These are phyloP conservation scores for Schmidtea mediterranea DNA, from an alignment of 1,140 invertebrate genomes.

Conservation along the genomic window DNA sequence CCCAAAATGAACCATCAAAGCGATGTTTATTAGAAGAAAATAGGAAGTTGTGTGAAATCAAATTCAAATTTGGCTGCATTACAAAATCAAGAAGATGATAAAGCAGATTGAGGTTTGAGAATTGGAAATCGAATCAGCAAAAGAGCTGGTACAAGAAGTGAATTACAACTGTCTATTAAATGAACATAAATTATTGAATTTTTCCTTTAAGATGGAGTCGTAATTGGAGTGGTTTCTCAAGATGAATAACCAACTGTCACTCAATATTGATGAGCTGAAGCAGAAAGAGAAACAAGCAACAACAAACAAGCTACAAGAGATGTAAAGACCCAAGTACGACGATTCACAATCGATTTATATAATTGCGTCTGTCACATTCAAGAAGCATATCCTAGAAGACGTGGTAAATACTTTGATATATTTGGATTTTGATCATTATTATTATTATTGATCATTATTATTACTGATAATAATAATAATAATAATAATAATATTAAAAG, in stretches of 20 bases:
- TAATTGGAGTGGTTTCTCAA: constrained; percentile 43
- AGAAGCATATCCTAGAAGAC: constrained; percentile 38
- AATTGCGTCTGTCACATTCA: constrained; percentile 44
- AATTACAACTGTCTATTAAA: constrained; percentile 5
- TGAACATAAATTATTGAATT: constrained; percentile 1
- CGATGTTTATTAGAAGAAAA: too few species aligned
- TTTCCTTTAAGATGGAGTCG: constrained; percentile 30
- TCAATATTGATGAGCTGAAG: constrained; percentile 41
- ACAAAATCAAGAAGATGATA: constrained; percentile 56
- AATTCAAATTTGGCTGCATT: constrained; percentile 59
- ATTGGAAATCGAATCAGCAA: constrained; percentile 42
- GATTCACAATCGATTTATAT: constrained; percentile 48
- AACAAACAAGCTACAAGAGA: constrained; percentile 33
- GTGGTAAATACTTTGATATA: constrained; percentile 18
- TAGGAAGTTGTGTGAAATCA: too few species aligned
- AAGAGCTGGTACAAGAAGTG: constrained; percentile 43
- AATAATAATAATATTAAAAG: too few species aligned
- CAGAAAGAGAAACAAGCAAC: constrained; percentile 47
- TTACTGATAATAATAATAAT: neutral
- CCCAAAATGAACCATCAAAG: too few species aligned
- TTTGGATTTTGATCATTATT: neutral
- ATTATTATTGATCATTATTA: neutral
- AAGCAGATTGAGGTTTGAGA: constrained; percentile 55
- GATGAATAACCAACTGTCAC: constrained; percentile 36
- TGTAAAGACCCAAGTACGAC: constrained; percentile 39